Base-by-base conservation (phyloP, 2,888 invertebrate species). In the Disparrhopalites patrizii region DNA sequence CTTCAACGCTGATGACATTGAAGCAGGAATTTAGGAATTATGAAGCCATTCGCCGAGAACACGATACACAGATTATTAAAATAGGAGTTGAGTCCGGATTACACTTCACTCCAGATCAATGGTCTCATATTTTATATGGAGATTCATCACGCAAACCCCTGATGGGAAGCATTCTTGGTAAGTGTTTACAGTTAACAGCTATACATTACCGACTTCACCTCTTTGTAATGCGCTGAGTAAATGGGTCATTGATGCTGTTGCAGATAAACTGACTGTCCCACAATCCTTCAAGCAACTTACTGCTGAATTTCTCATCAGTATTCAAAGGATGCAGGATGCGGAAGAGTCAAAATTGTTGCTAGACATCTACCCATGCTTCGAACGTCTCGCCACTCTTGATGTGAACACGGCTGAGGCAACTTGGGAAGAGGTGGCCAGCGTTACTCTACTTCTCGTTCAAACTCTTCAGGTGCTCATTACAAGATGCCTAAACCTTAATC, bases 41-140 rank as follows among this genome's bases (percentile, higher is more conserved):
- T 79, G 96, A 98, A 76, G 87, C 92, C 0, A 79, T 99, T 62
- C 83, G 98, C 7, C 84, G 95, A 1, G 98, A 99, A 77, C 98
- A 99, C 78, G 98, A 99, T 80, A 91, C 96, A 10, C 98, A 99
- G 80, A 96, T 99, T 74, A 97, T 99, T 3, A 94, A 96, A 81
- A 98, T 99, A 69, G 98, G 98, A 0, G 91, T 93, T 0, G 98
- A 99, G 80, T 94, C 97, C 1, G 98, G 98, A 0, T 82, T 99
- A 27, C 83, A 97, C 66, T 98, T 99, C 70, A 94, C 96, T 0
- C 97, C 98, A 0, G 98, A 99, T 79, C 97, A 98, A 78, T 99
- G 98, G 98, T 95, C 95, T 1, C 91, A 96, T 0, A 80, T 99
- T 54, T 81, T 99, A 0, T 99, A 98, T 78, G 98, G 98, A 0